Base-by-base conservation (phyloP, 2,113 vertebrate genomes). In the Clarias magur region DNA sequence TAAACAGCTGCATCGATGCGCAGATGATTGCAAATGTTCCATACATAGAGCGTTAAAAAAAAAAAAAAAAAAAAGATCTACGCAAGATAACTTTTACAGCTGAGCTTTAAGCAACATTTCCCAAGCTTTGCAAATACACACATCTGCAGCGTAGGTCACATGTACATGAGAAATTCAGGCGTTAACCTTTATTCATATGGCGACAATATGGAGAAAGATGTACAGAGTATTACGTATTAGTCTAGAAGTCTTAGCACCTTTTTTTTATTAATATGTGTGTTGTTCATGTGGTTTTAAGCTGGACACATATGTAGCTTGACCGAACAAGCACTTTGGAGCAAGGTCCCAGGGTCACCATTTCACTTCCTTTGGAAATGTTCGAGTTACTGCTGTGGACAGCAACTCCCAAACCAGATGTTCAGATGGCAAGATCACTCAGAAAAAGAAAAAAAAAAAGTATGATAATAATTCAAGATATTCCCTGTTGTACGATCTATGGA, bases 361-460 rank as follows among this genome's bases (percentile, higher is more conserved):
- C 88, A 86, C 87, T 84, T 90, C 85, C 75, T 89, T 89, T 92
- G 86, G 89, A 91, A 90, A 86, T 70, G 42, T 90, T 38, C 68
- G 87, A 91, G 88, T 91, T 80, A 91, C 92, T 89, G 89, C 85
- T 82, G 87, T 38, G 86, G 91, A 82, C 88, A 82, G 88, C 60
- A 90, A 90, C 87, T 92, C 90, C 86, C 88, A 92, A 92, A 91
- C 86, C 93, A 93, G 93, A 93, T 92, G 92, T 92, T 88, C 62
- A 87, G 86, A 92, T 91, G 91, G 89, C 88, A 93, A 88, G 80
- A 60, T 67, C 84, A 86, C 83, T 81, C 70, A 68, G 7, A 70
- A 79, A 68, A 13, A 82, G 62, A 85, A 8, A 48, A 48, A 48
- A 48, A 48, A 48, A 48, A 48, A 48, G 0, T 6, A 48, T 48